phyloP scores from a whole-genome alignment of 2,113 vertebrate species.

The Pteronura brasiliensis region DNA sequence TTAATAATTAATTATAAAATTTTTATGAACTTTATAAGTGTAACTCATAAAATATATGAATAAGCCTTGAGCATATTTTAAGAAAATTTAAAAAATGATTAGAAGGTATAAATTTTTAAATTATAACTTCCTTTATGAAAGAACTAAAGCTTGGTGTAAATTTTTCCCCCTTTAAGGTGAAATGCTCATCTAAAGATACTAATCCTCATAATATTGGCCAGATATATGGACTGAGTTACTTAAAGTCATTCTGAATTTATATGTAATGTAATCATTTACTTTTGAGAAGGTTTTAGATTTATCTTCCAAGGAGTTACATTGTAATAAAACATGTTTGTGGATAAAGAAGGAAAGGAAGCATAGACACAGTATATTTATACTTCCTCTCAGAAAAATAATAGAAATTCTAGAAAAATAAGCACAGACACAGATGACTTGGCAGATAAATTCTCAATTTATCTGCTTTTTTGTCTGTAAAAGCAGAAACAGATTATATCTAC shows the following conservation, averaged over 20 bases:
- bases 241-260: slow-evolving; percentile 4
- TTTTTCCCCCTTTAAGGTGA: not conserved
- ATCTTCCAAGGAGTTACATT: not conserved
- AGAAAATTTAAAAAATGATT: slow-evolving; percentile 47
- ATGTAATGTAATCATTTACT: not conserved
- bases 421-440: not conserved
- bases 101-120: slow-evolving; percentile 20
- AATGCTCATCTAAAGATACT: not conserved
- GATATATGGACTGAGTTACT: not conserved
- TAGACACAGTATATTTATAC: not conserved
- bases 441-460: not conserved
- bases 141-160: not conserved
- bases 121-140: not conserved
- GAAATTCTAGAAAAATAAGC: not conserved
- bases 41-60: slow-evolving; percentile 30
- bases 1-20: slow-evolving; percentile 60
- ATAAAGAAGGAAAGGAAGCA: not conserved
- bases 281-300: not conserved
- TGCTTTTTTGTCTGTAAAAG: not conserved
- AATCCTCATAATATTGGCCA: not conserved
- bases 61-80: slow-evolving; percentile 27
- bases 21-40: slow-evolving; percentile 46
- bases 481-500: not conserved
- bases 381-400: not conserved
- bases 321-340: not conserved